A percentile compares a stretch with the other conserved stretches of the same genome.
phyloP scores from a whole-genome alignment of 1,140 invertebrate species.

The Drosophila biarmipes region DNA sequence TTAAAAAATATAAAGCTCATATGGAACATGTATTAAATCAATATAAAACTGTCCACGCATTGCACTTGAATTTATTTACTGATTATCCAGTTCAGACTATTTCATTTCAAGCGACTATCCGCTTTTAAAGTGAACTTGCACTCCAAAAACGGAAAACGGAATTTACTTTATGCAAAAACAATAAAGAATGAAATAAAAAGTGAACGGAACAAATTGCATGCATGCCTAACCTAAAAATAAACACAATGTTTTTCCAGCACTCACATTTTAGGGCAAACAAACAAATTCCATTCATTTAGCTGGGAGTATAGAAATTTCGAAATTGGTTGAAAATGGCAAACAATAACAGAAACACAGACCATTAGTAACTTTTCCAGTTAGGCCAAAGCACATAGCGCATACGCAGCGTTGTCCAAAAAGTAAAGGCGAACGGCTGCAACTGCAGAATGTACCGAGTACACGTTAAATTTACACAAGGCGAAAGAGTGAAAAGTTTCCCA shows the following conservation, averaged over 20 bases:
- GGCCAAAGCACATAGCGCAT: slow-evolving; percentile 39
- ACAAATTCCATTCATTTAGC: slow-evolving; percentile 42
- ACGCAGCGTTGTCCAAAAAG: slow-evolving; percentile 27
- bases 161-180: slow-evolving; percentile 22
- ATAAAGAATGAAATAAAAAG: slow-evolving; percentile 18
- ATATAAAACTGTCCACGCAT: too few relatives aligned
- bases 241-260: slow-evolving; percentile 21
- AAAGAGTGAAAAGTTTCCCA: slow-evolving; percentile 58
- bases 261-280: slow-evolving; percentile 30
- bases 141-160: not conserved
- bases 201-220: slow-evolving; percentile 6
- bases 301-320: slow-evolving; percentile 29
- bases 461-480: slow-evolving; percentile 42
- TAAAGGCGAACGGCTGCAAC: not conserved
- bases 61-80: too few relatives aligned
- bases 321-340: slow-evolving; percentile 45
- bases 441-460: slow-evolving; percentile 9
- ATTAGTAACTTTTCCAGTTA: slow-evolving; percentile 58
- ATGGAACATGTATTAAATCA: too few relatives aligned
- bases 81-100: too few relatives aligned
- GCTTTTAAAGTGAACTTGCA: too few relatives aligned
- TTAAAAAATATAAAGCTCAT: too few relatives aligned
- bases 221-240: slow-evolving; percentile 15
- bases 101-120: too few relatives aligned
- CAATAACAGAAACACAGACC: slow-evolving; percentile 42